Conservation (phyloP, 1,140 invertebrate species). For the Sitophilus oryzae region DNA sequence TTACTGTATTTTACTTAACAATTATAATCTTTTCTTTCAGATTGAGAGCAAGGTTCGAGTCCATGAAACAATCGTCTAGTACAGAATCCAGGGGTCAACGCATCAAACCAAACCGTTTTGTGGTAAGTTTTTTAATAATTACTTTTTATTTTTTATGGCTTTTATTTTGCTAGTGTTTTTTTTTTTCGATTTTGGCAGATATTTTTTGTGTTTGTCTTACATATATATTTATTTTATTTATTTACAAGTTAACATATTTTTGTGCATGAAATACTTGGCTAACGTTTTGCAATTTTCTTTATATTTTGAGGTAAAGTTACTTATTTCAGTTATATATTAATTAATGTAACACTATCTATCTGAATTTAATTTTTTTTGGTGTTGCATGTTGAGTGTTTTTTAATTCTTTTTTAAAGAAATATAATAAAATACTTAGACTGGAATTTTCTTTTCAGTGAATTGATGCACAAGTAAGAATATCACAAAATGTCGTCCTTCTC, state of each 20-base stretch:
- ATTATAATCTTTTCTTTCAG: no score
- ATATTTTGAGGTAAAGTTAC: no score
- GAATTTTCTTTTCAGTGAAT: conserved; percentile 3
- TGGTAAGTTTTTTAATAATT: conserved; percentile 58
- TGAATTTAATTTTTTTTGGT: no score
- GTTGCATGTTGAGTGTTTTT: no score
- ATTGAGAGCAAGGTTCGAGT: conserved; percentile 78
- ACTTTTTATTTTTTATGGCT: conserved; percentile 10
- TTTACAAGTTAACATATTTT: conserved; percentile 4
- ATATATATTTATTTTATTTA: conserved; percentile 16
- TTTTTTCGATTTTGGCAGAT: not conserved
- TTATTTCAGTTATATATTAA: no score
- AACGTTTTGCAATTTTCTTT: no score
- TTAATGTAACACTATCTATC: no score
- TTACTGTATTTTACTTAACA: no score
- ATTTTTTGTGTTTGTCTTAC: conserved; percentile 4
- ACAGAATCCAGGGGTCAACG: conserved; percentile 50
- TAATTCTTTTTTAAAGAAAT: no score
- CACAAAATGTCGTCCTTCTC: conserved; percentile 1
- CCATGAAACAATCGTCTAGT: conserved; percentile 55
- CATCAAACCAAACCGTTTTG: conserved; percentile 77
- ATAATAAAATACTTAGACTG: no score
- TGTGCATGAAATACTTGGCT: conserved; percentile 2
- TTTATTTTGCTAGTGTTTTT: conserved; percentile 4
- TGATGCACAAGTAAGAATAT: not conserved